phyloP scores from a whole-genome alignment of 2,797 vertebrate species.

The Crypturellus tataupa region DNA sequence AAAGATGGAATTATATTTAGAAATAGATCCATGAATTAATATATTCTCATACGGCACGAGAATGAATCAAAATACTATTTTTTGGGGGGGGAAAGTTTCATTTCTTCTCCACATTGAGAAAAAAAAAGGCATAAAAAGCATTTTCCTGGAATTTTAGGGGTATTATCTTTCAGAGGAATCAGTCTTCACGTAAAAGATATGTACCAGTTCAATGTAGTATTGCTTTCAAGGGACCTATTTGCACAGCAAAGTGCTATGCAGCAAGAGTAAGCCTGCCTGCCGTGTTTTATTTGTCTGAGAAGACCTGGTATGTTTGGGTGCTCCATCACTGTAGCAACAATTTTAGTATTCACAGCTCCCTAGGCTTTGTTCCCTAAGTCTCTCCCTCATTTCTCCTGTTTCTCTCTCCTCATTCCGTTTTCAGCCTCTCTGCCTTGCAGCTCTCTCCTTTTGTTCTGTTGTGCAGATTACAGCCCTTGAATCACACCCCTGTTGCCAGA shows the following conservation, averaged over 20 bases:
- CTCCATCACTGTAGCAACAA: neutral
- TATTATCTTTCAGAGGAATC: neutral
- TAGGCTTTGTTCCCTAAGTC: neutral
- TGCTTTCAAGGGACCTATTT: neutral
- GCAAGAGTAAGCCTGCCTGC: neutral
- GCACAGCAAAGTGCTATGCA: neutral
- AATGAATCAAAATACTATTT: neutral
- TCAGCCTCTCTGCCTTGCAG: neutral
- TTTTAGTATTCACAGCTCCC: neutral
- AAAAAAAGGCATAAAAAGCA: neutral
- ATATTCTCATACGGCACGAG: neutral
- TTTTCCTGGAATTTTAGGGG: neutral
- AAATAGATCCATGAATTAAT: neutral
- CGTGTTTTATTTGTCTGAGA: neutral
- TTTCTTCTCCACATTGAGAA: fast-evolving
- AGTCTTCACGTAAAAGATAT: neutral
- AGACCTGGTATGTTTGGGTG: neutral
- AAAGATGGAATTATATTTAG: neutral
- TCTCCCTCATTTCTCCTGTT: neutral
- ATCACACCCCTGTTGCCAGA: constrained; percentile 40
- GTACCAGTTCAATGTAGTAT: fast-evolving
- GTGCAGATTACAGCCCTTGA: neutral
- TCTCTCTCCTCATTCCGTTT: neutral
- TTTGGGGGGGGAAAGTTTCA: neutral
- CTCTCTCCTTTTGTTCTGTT: constrained; percentile 13